Conservation (phyloP, 1,140 invertebrate species). For the Drosophila albomicans region DNA sequence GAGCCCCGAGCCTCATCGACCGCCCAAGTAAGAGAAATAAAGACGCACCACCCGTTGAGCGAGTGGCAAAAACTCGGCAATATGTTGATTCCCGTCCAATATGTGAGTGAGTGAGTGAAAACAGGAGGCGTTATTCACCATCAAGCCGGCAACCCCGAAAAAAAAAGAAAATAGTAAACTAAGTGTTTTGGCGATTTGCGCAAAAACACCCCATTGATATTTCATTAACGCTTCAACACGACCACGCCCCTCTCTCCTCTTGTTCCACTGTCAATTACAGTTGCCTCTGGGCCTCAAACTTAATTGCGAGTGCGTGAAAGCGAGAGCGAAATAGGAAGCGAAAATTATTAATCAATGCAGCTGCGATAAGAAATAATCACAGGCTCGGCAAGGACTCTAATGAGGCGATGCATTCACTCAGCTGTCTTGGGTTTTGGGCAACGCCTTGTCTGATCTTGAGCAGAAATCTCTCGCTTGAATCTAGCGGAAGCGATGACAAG, state of each 20-base stretch:
- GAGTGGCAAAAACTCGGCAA: slow-evolving; percentile 53
- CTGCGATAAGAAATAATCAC: slow-evolving; percentile 24
- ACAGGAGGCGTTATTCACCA: slow-evolving; percentile 38
- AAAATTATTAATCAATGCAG: slow-evolving; percentile 70
- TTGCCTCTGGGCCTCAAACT: slow-evolving; percentile 55
- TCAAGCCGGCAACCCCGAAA: slow-evolving; percentile 38
- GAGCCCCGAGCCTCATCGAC: background rate
- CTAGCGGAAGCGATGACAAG: slow-evolving; percentile 79
- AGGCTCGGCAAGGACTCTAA: slow-evolving; percentile 18
- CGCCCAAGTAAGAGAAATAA: slow-evolving; percentile 5
- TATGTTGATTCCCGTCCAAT: slow-evolving; percentile 49
- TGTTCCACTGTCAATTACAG: slow-evolving; percentile 73
- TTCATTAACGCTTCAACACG: slow-evolving; percentile 62
- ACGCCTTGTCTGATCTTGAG: slow-evolving; percentile 38
- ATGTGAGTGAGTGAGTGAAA: slow-evolving; percentile 29
- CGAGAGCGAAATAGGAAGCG: slow-evolving; percentile 14
- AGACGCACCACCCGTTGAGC: slow-evolving; percentile 38
- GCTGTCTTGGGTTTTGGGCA: slow-evolving; percentile 22
- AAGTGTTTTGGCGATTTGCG: slow-evolving; percentile 49
- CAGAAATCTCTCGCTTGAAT: slow-evolving; percentile 66
- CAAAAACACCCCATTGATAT: slow-evolving; percentile 67
- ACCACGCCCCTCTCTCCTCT: slow-evolving; percentile 47
- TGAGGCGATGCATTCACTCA: slow-evolving; percentile 38
- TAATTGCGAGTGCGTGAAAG: slow-evolving; percentile 57
- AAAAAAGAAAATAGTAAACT: slow-evolving; percentile 27